Percentiles rank a stretch among this genome's conserved stretches.
These are phyloP conservation scores for Pseudomyrmex flavicornis DNA, from an alignment of 1,140 invertebrate species.

Conservation along the genomic window DNA sequence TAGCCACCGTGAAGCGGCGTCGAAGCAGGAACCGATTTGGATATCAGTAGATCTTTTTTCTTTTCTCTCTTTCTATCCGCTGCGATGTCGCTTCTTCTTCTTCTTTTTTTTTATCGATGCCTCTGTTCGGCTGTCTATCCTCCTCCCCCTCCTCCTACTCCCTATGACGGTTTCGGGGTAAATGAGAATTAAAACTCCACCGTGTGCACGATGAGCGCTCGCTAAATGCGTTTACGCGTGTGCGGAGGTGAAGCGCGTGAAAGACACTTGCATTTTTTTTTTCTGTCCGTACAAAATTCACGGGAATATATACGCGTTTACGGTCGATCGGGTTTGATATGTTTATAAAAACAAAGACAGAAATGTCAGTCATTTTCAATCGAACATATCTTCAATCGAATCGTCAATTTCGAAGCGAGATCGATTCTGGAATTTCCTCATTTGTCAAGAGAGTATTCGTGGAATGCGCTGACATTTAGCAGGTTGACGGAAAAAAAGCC, in stretches of 20 bases:
- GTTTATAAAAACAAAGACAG: neutral
- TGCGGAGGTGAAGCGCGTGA: neutral
- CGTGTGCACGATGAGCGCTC: constrained; percentile 56
- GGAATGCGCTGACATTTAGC: constrained; percentile 38
- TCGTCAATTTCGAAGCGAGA: neutral
- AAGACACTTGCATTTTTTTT: neutral
- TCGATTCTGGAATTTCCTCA: neutral
- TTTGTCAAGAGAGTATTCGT: neutral
- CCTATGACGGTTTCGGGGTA: constrained; percentile 43
- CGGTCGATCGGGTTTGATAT: neutral
- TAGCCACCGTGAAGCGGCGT: constrained; percentile 64
- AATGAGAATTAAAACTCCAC: constrained; percentile 69
- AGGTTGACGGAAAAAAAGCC: neutral
- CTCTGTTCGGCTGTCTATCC: constrained; percentile 6
- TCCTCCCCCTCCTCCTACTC: too few relatives aligned
- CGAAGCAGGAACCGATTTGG: constrained; percentile 66
- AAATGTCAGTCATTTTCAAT: neutral
- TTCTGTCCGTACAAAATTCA: neutral
- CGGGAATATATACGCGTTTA: neutral
- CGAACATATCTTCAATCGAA: neutral
- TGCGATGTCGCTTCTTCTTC: neutral
- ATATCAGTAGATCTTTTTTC: constrained; percentile 56
- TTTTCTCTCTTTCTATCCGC: constrained; percentile 18
- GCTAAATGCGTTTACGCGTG: constrained; percentile 48
- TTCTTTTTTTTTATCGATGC: constrained; percentile 52